Evolutionary conservation across 2,888 invertebrate genomes (phyloP), one percentile per base, ranked within the genome.

Genomic region (Ernsta delagoae): DNA sequence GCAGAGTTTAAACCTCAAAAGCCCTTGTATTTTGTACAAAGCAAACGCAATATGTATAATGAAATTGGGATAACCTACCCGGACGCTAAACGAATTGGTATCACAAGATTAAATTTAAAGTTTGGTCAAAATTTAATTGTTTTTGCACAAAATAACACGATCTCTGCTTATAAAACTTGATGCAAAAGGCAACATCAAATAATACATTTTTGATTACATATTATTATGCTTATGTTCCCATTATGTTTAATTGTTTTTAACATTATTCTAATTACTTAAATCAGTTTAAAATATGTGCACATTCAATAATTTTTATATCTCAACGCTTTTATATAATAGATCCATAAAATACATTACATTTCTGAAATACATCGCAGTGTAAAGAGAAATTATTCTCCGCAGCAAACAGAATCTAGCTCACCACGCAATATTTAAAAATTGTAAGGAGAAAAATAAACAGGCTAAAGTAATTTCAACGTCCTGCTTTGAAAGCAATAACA

Each of bases 401-500:
- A 48, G 36, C 45, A 56, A 67, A 67, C 56, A 56, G 36, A 67
- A 56, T 56, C 39, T 61, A 67, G 61, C 56, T 45, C 56, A 11
- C 43, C 43, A 67, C 56, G 67, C 61, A 43, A 45, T 56, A 67
- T 61, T 67, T 67, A 67, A 67, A 67, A 67, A 67, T 56, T 62
- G 39, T 67, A 67, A 56, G 39, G 61, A 56, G 67, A 39, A 62
- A 62, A 61, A 62, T 67, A 67, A 67, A 67, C 61, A 39, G 45
- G 39, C 56, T 56, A 39, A 61, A 61, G 61, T 67, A 67, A 62
- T 62, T 67, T 56, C 56, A 62, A 41, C 61, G 45, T 62, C 61
- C 67, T 67, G 61, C 61, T 67, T 67, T 67, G 61, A 67, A 45
- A 67, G 61, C 61, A 61, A 67, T 67, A 67, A 67, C 61, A 67